Evolutionary conservation across 2,797 vertebrate genomes (phyloP).

Genomic region (Percopsis omiscomaycus): DNA sequence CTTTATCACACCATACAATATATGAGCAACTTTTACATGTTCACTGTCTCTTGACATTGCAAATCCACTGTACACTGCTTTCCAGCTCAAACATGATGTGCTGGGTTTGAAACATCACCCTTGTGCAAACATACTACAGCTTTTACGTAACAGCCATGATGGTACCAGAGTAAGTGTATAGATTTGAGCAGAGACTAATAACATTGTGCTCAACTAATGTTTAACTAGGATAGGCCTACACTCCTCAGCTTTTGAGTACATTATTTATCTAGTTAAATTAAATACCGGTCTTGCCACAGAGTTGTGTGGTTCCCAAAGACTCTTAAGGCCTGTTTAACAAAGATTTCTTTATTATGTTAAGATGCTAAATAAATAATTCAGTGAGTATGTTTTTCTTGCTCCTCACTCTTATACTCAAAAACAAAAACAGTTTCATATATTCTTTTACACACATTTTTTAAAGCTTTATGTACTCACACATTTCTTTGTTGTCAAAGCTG

Average conservation of each 20-base stretch:
- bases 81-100: neutral
- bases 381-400: neutral
- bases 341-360: neutral
- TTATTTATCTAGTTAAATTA: neutral
- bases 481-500: conserved; percentile 73
- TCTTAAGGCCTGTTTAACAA: conserved; percentile 3
- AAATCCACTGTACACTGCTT: neutral
- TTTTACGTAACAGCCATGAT: neutral
- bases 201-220: conserved; percentile 15
- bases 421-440: neutral
- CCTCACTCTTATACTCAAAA: neutral
- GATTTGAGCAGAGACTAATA: neutral
- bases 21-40: neutral
- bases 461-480: conserved; percentile 74
- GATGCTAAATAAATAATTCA: neutral
- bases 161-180: neutral
- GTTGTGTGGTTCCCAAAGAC: neutral
- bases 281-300: neutral
- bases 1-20: neutral
- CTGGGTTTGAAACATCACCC: conserved; percentile 17
- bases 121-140: conserved; percentile 29
- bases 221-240: conserved; percentile 21
- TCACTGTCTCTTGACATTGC: neutral
- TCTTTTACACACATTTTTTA: neutral
- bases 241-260: neutral